These are phyloP conservation scores for Deroplatys truncata DNA, from an alignment of 2,888 invertebrate genomes.

Conservation along the genomic window DNA sequence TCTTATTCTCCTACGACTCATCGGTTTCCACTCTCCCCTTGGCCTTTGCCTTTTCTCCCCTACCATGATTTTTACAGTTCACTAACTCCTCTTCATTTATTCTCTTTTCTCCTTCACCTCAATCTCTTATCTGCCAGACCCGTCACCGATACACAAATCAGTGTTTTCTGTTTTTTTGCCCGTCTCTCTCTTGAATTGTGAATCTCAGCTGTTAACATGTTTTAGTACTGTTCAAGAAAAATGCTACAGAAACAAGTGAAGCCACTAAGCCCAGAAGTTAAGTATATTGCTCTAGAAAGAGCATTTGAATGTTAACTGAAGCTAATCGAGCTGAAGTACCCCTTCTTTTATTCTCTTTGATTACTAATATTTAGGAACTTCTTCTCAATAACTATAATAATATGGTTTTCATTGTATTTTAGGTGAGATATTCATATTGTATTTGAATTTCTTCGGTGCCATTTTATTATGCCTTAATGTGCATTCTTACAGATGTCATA, in stretches of 20 bases:
- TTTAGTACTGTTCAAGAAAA: not conserved
- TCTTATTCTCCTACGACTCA: not conserved
- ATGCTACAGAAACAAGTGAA: not conserved
- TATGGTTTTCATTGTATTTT: no score
- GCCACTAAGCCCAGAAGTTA: no score
- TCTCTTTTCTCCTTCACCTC: not conserved
- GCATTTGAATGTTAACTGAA: no score
- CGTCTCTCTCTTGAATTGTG: not conserved
- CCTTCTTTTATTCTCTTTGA: no score
- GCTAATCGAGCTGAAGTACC: no score
- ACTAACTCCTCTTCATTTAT: constrained; percentile 18
- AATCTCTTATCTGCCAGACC: not conserved
- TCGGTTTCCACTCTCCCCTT: not conserved
- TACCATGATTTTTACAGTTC: constrained; percentile 12
- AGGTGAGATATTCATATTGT: no score
- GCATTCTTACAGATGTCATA: no score
- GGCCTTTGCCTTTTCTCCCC: not conserved
- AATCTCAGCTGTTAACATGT: not conserved
- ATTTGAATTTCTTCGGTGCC: no score
- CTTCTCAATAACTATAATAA: no score
- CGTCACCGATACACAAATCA: not conserved
- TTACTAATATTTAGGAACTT: no score
- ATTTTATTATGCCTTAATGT: no score
- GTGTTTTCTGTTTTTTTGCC: not conserved
- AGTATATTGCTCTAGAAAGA: no score